Evolutionary conservation across 2,797 vertebrate species (phyloP).

Genomic region (Naso thynnoides): DNA sequence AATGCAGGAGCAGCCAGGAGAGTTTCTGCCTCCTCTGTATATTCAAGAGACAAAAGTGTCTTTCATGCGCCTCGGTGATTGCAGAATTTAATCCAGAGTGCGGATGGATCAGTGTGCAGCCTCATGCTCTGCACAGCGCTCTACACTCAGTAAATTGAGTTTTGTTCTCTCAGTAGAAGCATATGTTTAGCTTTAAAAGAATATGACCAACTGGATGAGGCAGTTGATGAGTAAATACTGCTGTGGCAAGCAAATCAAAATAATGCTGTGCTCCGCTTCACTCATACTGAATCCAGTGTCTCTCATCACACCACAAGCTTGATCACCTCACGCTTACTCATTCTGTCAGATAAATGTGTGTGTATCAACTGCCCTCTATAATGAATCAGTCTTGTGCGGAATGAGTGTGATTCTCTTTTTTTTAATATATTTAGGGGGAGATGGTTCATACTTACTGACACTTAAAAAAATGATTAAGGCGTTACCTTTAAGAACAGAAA

Average conservation of each 20-base stretch:
- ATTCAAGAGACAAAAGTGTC: conserved; percentile 49
- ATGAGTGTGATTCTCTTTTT: conserved; percentile 17
- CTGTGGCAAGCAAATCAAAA: conserved; percentile 25
- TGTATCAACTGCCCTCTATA: conserved; percentile 2
- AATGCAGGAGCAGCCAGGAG: conserved; percentile 20
- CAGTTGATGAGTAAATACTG: conserved; percentile 17
- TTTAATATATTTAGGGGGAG: conserved; percentile 24
- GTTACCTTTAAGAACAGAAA: conserved; percentile 20
- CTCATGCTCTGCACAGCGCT: neutral
- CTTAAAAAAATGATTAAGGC: conserved; percentile 21
- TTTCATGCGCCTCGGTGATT: conserved; percentile 55
- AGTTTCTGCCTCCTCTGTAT: conserved; percentile 3
- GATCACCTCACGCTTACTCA: conserved; percentile 44
- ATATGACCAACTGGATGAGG: conserved; percentile 9
- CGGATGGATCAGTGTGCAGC: conserved; percentile 24
- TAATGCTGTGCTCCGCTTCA: conserved; percentile 36
- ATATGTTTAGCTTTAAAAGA: neutral
- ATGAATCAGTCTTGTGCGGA: conserved; percentile 10
- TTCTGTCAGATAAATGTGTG: conserved; percentile 41
- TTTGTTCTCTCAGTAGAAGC: neutral
- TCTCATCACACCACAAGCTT: conserved; percentile 55
- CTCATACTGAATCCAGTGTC: conserved; percentile 65
- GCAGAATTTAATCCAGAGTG: conserved; percentile 57
- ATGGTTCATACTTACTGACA: conserved; percentile 22
- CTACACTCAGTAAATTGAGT: conserved; percentile 6